Evolutionary conservation across 2,113 vertebrate genomes (phyloP), one percentile per base, ranked within the genome.

Genomic region (Spilogale gracilis): DNA sequence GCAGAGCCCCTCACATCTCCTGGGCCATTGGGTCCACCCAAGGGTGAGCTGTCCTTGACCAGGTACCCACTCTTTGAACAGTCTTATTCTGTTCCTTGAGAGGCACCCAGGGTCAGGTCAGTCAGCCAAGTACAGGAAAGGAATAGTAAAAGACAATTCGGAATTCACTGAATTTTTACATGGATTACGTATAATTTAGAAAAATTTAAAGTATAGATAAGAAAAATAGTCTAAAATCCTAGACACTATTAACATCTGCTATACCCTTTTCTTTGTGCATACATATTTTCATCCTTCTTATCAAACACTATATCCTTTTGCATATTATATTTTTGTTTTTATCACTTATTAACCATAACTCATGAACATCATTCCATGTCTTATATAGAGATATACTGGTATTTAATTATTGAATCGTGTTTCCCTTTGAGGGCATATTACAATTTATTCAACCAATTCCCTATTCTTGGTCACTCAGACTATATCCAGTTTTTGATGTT

Each of bases 391-490:
- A 73, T 52, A 56, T 43, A 61, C 2, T 78, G 52, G 63, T 91
- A 79, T 93, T 93, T 83, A 93, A 88, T 80, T 88, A 91, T n/a
- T 43, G 21, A 93, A 73, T 48, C 58, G 9, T 60, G 9, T 94
- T 96, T 93, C 20, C 65, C 83, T 67, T 90, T 54, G 43, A 52
- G 67, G 21, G 8, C 21, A 38, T 71, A 45, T 52, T 78, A 18
- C 25, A 63, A 87, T 79, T 83, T 82, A 90, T 90, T 86, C 52
- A 60, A 83, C 25, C 7, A 60, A 45, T 74, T 89, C 9, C 27
- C 45, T 67, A 56, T 74, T 65, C 61, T 86, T 50, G 9, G 20
- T 48, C 92, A 65, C 32, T 88, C 79, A 65, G 13, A 60, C 14
- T 60, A 4, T 52, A 78, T 17, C 20, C 45, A 89, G 65, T 60